Conservation (phyloP, 2,797 vertebrate genomes). For the Anguilla pacifica region DNA sequence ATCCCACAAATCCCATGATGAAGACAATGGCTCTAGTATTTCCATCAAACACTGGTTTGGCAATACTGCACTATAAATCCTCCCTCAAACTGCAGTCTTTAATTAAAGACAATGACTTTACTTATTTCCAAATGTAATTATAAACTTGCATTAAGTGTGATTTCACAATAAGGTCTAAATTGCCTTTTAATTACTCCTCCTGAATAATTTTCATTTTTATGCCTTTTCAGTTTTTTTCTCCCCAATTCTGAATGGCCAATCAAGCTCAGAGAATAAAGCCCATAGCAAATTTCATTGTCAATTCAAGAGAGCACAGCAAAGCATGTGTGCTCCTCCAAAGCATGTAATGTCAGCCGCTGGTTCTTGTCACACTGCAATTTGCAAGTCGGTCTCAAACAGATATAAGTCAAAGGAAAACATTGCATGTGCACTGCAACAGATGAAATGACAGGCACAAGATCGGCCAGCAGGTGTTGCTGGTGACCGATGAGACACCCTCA, state of each 20-base stretch:
- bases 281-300: neutral
- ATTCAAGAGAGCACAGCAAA: neutral
- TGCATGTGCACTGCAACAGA: neutral
- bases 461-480: neutral
- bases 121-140: slow-evolving; percentile 5
- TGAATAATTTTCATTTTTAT: neutral
- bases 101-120: slow-evolving; percentile 5
- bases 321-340: neutral
- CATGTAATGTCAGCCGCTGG: neutral
- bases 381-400: neutral
- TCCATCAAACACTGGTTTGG: neutral
- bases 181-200: slow-evolving; percentile 9
- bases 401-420: neutral
- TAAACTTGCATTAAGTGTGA: neutral
- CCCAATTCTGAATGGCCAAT: neutral
- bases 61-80: slow-evolving; percentile 5
- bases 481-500: neutral
- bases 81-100: neutral
- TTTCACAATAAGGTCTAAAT: slow-evolving; percentile 2
- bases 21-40: slow-evolving; percentile 15
- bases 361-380: neutral
- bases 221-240: neutral
- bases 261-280: neutral
- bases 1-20: slow-evolving; percentile 6
- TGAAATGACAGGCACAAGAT: neutral